These are phyloP conservation scores for Arenaria interpres DNA, from an alignment of 2,113 vertebrate species.

Conservation along the genomic window DNA sequence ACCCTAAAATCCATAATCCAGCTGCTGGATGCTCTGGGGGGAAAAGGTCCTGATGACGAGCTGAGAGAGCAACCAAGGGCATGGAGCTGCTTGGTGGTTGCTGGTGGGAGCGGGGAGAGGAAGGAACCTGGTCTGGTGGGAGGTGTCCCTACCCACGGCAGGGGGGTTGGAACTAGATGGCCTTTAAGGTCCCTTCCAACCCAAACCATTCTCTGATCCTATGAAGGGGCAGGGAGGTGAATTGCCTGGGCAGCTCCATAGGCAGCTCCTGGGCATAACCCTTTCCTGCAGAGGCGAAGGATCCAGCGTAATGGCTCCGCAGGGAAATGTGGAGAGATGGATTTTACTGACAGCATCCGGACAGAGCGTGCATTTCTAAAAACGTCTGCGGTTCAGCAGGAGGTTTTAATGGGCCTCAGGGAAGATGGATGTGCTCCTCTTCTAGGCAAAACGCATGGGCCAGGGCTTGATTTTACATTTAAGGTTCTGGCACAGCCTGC, in stretches of 20 bases:
- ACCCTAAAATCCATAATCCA: not conserved
- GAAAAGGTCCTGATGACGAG: not conserved
- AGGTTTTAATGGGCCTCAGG: not conserved
- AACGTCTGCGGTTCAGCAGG: not conserved
- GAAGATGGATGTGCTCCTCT: conserved; percentile 9
- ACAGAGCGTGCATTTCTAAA: not conserved
- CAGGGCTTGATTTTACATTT: not conserved
- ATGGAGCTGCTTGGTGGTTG: not conserved
- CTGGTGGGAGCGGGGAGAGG: not conserved
- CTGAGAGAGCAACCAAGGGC: not conserved
- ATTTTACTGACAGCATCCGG: not conserved
- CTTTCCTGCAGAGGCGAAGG: not conserved
- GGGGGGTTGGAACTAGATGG: too few species aligned
- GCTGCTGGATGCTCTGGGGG: not conserved
- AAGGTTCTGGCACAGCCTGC: conserved; percentile 20
- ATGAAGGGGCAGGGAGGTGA: not conserved
- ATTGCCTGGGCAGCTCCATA: not conserved
- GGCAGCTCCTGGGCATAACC: too few species aligned
- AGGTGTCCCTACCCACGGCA: too few species aligned
- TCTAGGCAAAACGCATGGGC: not conserved
- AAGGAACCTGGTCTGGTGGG: not conserved
- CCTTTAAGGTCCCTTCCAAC: too few species aligned
- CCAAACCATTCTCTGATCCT: too few species aligned
- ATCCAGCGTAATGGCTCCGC: fast-evolving
- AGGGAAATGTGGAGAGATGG: not conserved